Conservation (phyloP, 1,140 invertebrate genomes). For the Bathynomus jamesi region DNA sequence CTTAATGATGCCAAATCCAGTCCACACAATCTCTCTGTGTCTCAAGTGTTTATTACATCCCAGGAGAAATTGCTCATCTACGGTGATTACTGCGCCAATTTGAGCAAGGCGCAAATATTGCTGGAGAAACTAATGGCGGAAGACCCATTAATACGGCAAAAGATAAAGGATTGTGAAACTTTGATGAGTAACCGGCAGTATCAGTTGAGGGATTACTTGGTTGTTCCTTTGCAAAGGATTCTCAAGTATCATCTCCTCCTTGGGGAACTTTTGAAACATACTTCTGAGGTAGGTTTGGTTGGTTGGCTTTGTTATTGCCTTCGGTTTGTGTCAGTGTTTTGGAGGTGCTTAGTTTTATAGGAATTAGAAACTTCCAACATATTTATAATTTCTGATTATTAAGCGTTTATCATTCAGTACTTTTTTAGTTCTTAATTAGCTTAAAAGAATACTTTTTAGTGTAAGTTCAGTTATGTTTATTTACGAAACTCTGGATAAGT, state of each 20-base stretch:
- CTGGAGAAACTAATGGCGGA: constrained; percentile 65
- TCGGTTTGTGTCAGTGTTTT: no score
- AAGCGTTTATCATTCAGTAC: no score
- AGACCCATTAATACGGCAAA: constrained; percentile 52
- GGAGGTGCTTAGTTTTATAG: constrained; percentile 14
- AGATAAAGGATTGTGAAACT: constrained; percentile 59
- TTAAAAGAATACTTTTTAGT: no score
- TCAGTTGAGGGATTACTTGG: constrained; percentile 84
- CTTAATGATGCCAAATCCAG: background rate
- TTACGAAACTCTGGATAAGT: no score
- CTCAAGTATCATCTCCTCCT: constrained; percentile 92
- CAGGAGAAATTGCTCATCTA: constrained; percentile 86
- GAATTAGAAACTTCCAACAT: constrained; percentile 1
- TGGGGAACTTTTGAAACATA: constrained; percentile 86
- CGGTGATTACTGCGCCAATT: constrained; percentile 89
- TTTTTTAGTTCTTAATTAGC: no score
- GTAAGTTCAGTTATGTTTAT: no score
- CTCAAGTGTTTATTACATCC: constrained; percentile 71
- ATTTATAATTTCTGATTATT: background rate
- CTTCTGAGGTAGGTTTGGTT: constrained; percentile 57
- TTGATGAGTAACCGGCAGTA: constrained; percentile 92
- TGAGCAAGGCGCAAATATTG: constrained; percentile 67
- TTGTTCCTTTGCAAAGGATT: constrained; percentile 95
- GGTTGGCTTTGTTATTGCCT: no score
- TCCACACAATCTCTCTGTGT: background rate